phyloP scores from a whole-genome alignment of 92 coral and sea anemone genomes.

The Meandrina meandrites region DNA sequence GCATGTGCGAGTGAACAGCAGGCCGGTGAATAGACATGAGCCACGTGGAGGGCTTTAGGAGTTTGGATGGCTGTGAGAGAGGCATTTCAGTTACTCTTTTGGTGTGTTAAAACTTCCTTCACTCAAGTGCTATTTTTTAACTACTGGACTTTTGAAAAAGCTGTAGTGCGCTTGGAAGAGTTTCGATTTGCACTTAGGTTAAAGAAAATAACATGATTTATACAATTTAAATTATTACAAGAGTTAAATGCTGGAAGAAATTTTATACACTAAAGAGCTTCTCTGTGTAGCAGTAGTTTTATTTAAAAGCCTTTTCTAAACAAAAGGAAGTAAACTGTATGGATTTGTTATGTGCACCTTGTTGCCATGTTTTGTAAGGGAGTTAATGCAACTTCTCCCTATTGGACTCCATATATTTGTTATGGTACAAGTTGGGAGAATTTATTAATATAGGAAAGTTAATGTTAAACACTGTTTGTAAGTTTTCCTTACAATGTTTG shows the following conservation, averaged over 20 bases:
- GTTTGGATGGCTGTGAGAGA: not conserved
- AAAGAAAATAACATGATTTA: not conserved
- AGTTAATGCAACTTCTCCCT: not conserved
- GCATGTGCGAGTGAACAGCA: conserved; percentile 71
- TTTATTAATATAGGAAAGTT: not conserved
- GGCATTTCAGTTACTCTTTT: not conserved
- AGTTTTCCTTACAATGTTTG: not conserved
- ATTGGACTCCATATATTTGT: not conserved
- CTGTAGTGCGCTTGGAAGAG: conserved; percentile 15
- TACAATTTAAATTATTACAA: not conserved
- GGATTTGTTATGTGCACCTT: not conserved
- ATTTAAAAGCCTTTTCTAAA: not conserved
- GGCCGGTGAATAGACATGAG: conserved; percentile 60
- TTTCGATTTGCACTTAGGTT: not conserved
- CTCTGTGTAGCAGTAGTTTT: not conserved
- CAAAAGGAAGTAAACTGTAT: not conserved
- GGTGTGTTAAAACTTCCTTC: not conserved
- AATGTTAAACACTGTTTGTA: no score
- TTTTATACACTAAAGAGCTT: not conserved
- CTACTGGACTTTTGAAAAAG: not conserved
- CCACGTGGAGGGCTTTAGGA: conserved; percentile 50
- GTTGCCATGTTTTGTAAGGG: not conserved
- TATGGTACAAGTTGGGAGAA: not conserved
- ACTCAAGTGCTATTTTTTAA: not conserved
- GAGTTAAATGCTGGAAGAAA: conserved; percentile 2